Conservation (phyloP, 53 echinoderm and acorn worm genomes). For the Paracentrotus lividus region DNA sequence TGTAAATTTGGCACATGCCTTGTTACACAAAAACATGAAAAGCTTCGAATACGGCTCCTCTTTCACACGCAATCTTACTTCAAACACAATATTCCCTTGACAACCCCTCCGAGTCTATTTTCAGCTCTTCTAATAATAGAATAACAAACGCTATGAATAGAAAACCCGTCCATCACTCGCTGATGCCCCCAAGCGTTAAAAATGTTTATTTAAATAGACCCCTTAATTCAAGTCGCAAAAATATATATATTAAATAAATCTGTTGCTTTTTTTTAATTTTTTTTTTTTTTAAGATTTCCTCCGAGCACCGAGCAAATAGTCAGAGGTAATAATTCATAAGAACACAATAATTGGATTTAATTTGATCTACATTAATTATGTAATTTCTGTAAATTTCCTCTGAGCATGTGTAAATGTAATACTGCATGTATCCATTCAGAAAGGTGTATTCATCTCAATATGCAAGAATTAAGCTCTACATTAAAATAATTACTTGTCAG, state of each 20-base stretch:
- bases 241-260: not conserved
- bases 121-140: slow-evolving; percentile 1
- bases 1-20: too few species aligned
- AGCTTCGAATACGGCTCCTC: not conserved
- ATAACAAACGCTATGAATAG: not conserved
- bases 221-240: not conserved
- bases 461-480: too few species aligned
- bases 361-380: too few species aligned
- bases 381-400: too few species aligned
- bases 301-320: not conserved
- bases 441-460: too few species aligned
- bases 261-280: not conserved
- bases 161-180: not conserved
- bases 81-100: not conserved
- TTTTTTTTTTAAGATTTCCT: not conserved
- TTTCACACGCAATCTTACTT: not conserved
- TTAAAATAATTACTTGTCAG: too few species aligned
- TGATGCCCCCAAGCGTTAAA: not conserved
- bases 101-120: not conserved
- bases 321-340: not conserved
- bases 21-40: not conserved
- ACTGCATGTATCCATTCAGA: too few species aligned
- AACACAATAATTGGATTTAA: too few species aligned
- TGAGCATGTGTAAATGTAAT: not conserved
- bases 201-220: not conserved